Evolutionary conservation across 2,797 vertebrate species (phyloP).

Genomic region (Rhinoraja longicauda): DNA sequence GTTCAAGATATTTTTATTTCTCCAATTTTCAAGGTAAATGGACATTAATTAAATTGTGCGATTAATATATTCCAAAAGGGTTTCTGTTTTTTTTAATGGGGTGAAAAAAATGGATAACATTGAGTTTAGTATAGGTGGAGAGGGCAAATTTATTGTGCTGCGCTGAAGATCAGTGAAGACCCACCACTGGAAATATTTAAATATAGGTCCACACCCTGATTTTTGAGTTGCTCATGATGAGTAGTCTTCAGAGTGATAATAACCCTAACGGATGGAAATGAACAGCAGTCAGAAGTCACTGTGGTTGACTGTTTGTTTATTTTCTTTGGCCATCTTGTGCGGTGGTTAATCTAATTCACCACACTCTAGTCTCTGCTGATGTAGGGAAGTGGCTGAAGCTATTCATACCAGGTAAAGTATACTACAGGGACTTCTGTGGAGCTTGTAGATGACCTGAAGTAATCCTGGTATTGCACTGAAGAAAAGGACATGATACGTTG

Average conservation of each 20-base stretch:
- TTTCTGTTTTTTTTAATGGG: neutral
- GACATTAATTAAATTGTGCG: neutral
- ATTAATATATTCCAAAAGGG: neutral
- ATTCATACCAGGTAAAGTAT: neutral
- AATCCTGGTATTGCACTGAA: neutral
- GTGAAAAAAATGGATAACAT: neutral
- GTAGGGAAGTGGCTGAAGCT: slow-evolving; percentile 8
- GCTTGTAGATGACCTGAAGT: neutral
- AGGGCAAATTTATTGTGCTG: neutral
- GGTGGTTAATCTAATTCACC: neutral
- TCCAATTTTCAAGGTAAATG: neutral
- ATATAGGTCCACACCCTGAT: neutral
- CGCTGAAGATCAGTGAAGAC: neutral
- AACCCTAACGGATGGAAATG: neutral
- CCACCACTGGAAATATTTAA: neutral
- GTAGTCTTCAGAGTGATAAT: neutral
- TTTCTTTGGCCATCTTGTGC: slow-evolving; percentile 22
- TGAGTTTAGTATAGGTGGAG: neutral
- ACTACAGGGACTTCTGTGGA: neutral
- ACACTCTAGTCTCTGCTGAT: neutral
- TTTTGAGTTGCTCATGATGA: neutral
- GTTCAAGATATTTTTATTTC: neutral
- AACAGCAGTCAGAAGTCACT: neutral
- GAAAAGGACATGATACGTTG: neutral
- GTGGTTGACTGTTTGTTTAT: neutral